Percentiles rank a stretch among this genome's conserved stretches.
Conservation (phyloP, 1,140 invertebrate species). For the Propsilocerus akamusi region DNA sequence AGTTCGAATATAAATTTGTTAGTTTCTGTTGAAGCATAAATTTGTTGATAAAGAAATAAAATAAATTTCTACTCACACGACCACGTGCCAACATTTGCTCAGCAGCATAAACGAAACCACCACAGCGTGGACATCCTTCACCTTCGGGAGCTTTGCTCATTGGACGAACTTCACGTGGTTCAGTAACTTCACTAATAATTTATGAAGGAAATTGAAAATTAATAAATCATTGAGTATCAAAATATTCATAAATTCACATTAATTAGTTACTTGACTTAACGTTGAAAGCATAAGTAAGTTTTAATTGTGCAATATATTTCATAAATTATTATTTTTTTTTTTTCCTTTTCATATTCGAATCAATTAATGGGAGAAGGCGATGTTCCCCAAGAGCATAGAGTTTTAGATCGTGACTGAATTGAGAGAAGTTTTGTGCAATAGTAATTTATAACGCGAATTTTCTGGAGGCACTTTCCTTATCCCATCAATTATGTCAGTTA, state of each 20-base stretch:
- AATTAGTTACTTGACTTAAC: not conserved
- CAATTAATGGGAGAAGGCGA: not conserved
- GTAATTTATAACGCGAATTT: not conserved
- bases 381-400: not conserved
- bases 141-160: conserved; percentile 72
- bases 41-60: not conserved
- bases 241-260: not conserved
- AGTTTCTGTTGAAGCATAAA: not conserved
- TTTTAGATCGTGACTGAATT: not conserved
- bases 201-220: not conserved
- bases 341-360: no score
- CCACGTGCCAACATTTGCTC: conserved; percentile 86
- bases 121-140: conserved; percentile 77
- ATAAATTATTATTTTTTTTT: no score
- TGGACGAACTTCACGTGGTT: conserved; percentile 36
- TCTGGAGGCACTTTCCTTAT: conserved; percentile 3
- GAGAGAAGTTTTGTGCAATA: not conserved
- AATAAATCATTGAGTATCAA: not conserved
- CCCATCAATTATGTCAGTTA: not conserved
- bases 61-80: conserved; percentile 41
- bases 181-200: not conserved
- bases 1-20: conserved; percentile 4
- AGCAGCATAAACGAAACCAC: conserved; percentile 80
- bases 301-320: no score
- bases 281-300: no score